Percentiles rank a stretch among this genome's conserved stretches.
phyloP scores from a whole-genome alignment of 1,140 invertebrate genomes.

The Drusus annulatus region DNA sequence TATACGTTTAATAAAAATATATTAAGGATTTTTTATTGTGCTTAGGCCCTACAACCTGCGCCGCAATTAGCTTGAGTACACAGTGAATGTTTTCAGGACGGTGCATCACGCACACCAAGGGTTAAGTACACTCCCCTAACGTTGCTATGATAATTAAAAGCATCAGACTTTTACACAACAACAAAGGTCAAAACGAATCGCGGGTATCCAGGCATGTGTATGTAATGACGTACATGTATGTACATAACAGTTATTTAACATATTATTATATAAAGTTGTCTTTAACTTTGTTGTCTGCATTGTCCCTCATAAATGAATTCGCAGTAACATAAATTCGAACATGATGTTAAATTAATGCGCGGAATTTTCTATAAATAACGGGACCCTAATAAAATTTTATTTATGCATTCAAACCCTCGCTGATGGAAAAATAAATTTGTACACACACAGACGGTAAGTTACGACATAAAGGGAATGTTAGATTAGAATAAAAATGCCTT shows the following conservation, averaged over 20 bases:
- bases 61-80: too few species aligned
- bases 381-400: conserved; percentile 39
- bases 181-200: neutral
- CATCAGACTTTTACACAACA: neutral
- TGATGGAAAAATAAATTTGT: conserved; percentile 35
- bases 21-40: too few species aligned
- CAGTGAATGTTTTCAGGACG: too few species aligned
- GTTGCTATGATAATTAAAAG: neutral
- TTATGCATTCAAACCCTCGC: conserved; percentile 35
- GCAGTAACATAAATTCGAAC: conserved; percentile 30
- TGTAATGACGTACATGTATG: neutral
- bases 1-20: too few species aligned
- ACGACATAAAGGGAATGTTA: conserved; percentile 2
- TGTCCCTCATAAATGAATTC: conserved; percentile 31
- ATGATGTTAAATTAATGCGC: conserved; percentile 33
- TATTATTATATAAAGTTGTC: neutral
- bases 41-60: too few species aligned
- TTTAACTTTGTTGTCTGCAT: conserved; percentile 24
- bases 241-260: neutral
- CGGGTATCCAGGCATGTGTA: neutral
- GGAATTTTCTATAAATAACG: conserved; percentile 38
- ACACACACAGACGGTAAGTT: conserved; percentile 2
- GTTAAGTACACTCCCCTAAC: neutral
- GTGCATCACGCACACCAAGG: too few species aligned
- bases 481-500: conserved; percentile 5